Conservation (phyloP, 1,140 invertebrate species). For the Drosophila novamexicana region DNA sequence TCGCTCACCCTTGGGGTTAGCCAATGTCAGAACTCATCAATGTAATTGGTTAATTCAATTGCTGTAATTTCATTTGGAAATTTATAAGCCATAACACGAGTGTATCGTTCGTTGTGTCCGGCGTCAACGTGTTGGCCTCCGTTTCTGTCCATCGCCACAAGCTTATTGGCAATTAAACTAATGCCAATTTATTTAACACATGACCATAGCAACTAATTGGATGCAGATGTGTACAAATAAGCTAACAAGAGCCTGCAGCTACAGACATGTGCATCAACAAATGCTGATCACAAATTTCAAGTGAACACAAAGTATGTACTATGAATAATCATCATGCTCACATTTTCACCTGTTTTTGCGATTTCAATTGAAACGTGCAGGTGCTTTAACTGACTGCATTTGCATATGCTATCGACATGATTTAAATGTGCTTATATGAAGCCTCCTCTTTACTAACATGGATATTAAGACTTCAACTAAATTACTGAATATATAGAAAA, state of each 20-base stretch:
- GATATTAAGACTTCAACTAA: no score
- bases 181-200: slow-evolving; percentile 65
- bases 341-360: no score
- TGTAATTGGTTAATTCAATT: slow-evolving; percentile 75
- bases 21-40: slow-evolving; percentile 18
- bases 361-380: no score
- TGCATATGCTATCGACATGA: no score
- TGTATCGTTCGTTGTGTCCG: not conserved
- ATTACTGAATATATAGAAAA: no score
- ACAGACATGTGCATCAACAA: not conserved
- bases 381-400: no score
- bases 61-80: slow-evolving; percentile 62
- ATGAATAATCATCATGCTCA: no score
- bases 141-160: slow-evolving; percentile 28
- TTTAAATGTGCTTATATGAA: no score
- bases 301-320: not conserved
- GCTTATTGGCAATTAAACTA: slow-evolving; percentile 69
- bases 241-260: not conserved
- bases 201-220: slow-evolving; percentile 39
- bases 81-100: slow-evolving; percentile 51
- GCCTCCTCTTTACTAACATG: no score
- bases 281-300: not conserved
- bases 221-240: slow-evolving; percentile 46
- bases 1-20: not conserved
- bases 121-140: slow-evolving; percentile 4